Evolutionary conservation across 2,888 invertebrate genomes (phyloP), one percentile per base, ranked within the genome.

Genomic region (Bruchidius siliquastri): DNA sequence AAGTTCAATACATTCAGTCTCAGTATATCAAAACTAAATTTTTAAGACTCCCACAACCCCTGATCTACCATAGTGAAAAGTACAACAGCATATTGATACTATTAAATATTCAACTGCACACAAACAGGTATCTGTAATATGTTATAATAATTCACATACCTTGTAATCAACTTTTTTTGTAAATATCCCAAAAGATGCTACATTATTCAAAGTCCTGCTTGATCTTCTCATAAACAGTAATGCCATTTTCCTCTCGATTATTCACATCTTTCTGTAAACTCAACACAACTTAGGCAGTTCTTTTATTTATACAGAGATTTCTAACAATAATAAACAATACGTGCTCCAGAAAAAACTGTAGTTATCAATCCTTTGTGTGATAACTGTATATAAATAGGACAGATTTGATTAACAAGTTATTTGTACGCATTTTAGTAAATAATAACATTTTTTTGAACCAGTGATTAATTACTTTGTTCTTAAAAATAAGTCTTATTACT

Each of bases 141-240:
- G n/a, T n/a, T n/a, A n/a, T n/a, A n/a, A n/a, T n/a, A n/a, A 72
- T 13, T 3, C 13, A 20, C 49, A 72, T 77, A 79, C 79, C 78
- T 79, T 76, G 49, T 76, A 77, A 72, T 79, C 76, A 69, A 74
- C 70, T 32, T 79, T 77, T 20, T 76, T 74, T 20, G 71, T 71
- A 70, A 77, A 76, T 74, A 76, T 77, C 20, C 76, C 75, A 72
- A 76, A 76, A 71, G 67, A 67, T 13, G 76, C 76, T 21, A 75
- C 72, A 74, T 79, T 75, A 69, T 70, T 74, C 26, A 76, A 20
- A 8, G 22, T 71, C 22, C 71, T 21, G 21, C 68, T 73, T 66
- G 68, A 22, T 68, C 22, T 68, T 49, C 68, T 73, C 68, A 73
- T 73, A 30, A 73, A 68, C 32, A 73, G 21, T 20, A 73, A 22